Evolutionary conservation across 2,113 vertebrate species (phyloP), one percentile per base, ranked within the genome.

Genomic region (Eclectus roratus): DNA sequence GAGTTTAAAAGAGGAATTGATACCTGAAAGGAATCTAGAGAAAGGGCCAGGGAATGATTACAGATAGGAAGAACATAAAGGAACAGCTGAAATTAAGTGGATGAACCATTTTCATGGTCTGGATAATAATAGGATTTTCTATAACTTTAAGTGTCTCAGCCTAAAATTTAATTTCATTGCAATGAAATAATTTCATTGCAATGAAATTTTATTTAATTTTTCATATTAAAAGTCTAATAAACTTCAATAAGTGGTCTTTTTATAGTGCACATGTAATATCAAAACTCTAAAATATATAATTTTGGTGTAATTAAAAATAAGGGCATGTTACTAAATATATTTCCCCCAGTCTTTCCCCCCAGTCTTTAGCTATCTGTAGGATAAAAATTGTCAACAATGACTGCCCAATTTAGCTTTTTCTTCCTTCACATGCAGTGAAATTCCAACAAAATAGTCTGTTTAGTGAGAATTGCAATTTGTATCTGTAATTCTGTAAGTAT

Each of bases 11-110:
- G 29, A 78, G 13, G 14, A 80, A n/a, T 70, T 53, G 64, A 13
- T 93, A 87, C 91, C 60, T 86, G 49, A 72, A 94, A 73, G 11
- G 16, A 95, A 95, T 47, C 63, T 73, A 89, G 33, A 95, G 84
- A 88, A 85, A 84, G 31, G 10, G 33, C 44, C 39, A 50, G 29
- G 17, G 43, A 88, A 85, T 91, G 5, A 47, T 79, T 70, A 60
- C 28, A 79, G 93, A 66, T 77, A 91, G 63, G 23, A 82, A 85
- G 41, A 64, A 68, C 2, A 58, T 35, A 52, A 85, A 90, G 41
- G 64, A 88, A 74, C 29, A 94, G 61, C 35, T 88, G 89, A 96
- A 97, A 81, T 68, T 46, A 92, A 95, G 70, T 71, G 64, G 73
- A 68, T 73, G 31, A 88, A 91, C n/a, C 25, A 58, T 61, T 80